phyloP scores from a whole-genome alignment of 2,113 vertebrate species.

The Salminus brasiliensis region DNA sequence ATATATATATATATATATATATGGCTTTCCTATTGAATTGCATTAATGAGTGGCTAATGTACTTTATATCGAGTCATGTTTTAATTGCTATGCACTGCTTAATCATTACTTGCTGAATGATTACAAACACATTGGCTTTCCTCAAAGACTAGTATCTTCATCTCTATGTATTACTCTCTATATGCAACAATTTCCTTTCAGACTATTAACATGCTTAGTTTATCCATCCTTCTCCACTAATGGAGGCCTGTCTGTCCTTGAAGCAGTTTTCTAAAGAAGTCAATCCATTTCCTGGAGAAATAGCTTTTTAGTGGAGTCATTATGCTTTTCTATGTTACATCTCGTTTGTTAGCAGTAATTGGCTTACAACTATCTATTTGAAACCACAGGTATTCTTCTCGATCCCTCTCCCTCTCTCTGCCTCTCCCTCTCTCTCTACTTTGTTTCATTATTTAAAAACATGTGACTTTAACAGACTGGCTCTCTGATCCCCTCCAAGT shows the following conservation, averaged over 20 bases:
- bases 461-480: slow-evolving; percentile 37
- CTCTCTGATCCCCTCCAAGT: slow-evolving; percentile 33
- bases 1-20: no score
- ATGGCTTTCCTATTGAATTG: not conserved
- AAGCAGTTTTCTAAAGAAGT: slow-evolving; percentile 49
- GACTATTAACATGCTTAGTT: slow-evolving; percentile 48
- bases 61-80: not conserved
- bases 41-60: not conserved
- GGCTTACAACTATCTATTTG: slow-evolving; percentile 42
- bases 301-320: slow-evolving; percentile 57
- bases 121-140: slow-evolving; percentile 39
- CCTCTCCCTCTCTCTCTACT: slow-evolving; percentile 56
- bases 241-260: slow-evolving; percentile 60
- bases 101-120: slow-evolving; percentile 29
- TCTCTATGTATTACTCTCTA: slow-evolving; percentile 37
- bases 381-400: slow-evolving; percentile 40
- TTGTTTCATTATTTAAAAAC: slow-evolving; percentile 26
- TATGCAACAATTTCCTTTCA: slow-evolving; percentile 37
- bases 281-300: slow-evolving; percentile 54
- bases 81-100: slow-evolving; percentile 12
- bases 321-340: slow-evolving; percentile 42
- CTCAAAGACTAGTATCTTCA: slow-evolving; percentile 13
- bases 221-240: slow-evolving; percentile 47
- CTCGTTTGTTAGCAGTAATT: slow-evolving; percentile 51
- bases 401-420: slow-evolving; percentile 9